Conservation (phyloP, 2,113 vertebrate genomes). For the Bombycilla garrulus region DNA sequence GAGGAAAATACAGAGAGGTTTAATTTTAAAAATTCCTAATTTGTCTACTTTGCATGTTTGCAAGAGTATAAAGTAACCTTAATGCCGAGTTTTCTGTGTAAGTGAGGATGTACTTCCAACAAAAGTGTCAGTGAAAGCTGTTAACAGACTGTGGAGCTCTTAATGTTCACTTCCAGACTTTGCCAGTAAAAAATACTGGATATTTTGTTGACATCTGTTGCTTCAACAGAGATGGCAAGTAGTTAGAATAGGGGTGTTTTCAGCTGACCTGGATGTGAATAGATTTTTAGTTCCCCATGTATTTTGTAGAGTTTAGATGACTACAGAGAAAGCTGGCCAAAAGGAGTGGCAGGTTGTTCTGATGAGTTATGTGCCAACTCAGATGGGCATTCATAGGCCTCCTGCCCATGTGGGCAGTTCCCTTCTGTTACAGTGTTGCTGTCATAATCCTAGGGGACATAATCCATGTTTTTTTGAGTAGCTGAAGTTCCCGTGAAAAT, state of each 20-base stretch:
- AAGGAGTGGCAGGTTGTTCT: neutral
- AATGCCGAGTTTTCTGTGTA: neutral
- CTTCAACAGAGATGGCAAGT: neutral
- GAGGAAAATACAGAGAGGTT: neutral
- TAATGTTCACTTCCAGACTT: neutral
- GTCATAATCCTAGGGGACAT: neutral
- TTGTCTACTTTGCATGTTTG: neutral
- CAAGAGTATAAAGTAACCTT: neutral
- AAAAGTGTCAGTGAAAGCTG: neutral
- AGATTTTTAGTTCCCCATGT: rapidly evolving
- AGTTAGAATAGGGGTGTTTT: neutral
- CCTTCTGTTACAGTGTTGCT: neutral
- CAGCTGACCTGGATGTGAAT: neutral
- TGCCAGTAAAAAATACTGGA: neutral
- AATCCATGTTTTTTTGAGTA: neutral
- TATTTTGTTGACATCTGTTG: neutral
- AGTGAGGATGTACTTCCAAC: neutral
- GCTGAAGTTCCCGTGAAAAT: neutral
- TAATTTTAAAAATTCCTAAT: neutral
- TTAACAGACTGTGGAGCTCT: neutral
- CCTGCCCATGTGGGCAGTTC: neutral
- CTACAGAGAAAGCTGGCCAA: neutral
- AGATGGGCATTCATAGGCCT: neutral
- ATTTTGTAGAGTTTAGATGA: neutral
- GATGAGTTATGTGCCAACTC: neutral